Percentiles rank a stretch among this genome's conserved stretches.
phyloP scores from a whole-genome alignment of 2,797 vertebrate genomes.

The Carcharodon carcharias region DNA sequence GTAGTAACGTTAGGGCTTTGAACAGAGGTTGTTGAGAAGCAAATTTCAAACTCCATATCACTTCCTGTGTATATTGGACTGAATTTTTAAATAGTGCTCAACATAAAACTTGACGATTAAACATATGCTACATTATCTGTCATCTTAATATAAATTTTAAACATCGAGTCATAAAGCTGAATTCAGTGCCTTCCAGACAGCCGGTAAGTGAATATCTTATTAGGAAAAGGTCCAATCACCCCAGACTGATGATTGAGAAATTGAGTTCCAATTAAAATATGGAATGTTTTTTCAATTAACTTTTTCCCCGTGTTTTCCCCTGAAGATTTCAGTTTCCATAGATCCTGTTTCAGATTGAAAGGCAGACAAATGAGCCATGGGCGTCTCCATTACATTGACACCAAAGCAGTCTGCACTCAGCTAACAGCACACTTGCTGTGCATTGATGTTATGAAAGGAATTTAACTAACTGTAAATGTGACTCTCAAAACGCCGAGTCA shows the following conservation, averaged over 20 bases:
- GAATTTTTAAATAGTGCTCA: background rate
- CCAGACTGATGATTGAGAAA: conserved; percentile 5
- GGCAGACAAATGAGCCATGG: background rate
- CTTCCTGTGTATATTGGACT: background rate
- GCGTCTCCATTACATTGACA: background rate
- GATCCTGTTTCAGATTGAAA: background rate
- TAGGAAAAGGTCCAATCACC: background rate
- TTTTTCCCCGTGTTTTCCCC: background rate
- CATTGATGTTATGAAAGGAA: background rate
- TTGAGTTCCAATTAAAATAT: conserved; percentile 16
- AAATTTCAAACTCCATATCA: background rate
- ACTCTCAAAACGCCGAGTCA: background rate
- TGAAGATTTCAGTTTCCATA: background rate
- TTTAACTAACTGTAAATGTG: background rate
- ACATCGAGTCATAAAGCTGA: background rate
- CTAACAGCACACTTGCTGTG: background rate
- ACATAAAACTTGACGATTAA: background rate
- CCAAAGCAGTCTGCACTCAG: background rate
- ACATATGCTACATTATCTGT: background rate
- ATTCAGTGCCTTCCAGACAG: background rate
- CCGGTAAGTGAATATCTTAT: background rate
- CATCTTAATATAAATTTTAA: no score
- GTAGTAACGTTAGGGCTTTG: background rate
- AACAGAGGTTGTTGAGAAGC: background rate
- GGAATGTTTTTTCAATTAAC: background rate